Evolutionary conservation across 2,888 invertebrate species (phyloP).

Genomic region (Euproctis similis): DNA sequence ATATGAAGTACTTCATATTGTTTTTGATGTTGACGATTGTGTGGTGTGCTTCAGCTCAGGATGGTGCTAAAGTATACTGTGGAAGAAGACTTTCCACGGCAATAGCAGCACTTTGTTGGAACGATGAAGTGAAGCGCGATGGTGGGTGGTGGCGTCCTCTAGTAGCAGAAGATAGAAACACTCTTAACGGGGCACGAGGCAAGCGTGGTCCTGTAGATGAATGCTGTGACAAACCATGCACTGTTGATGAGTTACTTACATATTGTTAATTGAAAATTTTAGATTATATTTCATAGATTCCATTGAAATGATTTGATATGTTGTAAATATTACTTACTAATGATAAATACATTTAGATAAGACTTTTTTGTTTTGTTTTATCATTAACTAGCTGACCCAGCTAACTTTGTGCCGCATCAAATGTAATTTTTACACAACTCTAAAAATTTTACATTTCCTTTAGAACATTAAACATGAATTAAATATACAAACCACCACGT

Average conservation of each 20-base stretch:
- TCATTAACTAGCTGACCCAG: too few relatives aligned
- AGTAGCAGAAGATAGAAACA: not conserved
- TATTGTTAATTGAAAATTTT: conserved; percentile 1
- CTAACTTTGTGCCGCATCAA: too few relatives aligned
- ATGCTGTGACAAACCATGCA: conserved; percentile 12
- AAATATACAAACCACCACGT: too few relatives aligned
- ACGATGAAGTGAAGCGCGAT: not conserved
- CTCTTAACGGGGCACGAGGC: not conserved
- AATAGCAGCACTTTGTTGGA: conserved; percentile 1
- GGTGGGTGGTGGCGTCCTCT: conserved; percentile 1
- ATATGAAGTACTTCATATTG: not conserved
- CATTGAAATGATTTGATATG: too few relatives aligned
- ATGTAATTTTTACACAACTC: too few relatives aligned
- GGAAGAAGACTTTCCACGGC: not conserved
- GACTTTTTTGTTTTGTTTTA: too few relatives aligned
- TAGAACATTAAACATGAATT: too few relatives aligned
- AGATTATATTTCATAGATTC: too few relatives aligned
- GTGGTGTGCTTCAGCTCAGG: not conserved
- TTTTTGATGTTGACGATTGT: not conserved
- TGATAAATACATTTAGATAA: too few relatives aligned
- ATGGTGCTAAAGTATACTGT: conserved; percentile 1
- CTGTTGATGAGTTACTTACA: conserved; percentile 1
- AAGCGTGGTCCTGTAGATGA: conserved; percentile 12
- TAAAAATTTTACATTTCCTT: too few relatives aligned
- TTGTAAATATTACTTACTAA: too few relatives aligned